Conservation (phyloP, 1,140 invertebrate species). For the Pogonomyrmex barbatus region DNA sequence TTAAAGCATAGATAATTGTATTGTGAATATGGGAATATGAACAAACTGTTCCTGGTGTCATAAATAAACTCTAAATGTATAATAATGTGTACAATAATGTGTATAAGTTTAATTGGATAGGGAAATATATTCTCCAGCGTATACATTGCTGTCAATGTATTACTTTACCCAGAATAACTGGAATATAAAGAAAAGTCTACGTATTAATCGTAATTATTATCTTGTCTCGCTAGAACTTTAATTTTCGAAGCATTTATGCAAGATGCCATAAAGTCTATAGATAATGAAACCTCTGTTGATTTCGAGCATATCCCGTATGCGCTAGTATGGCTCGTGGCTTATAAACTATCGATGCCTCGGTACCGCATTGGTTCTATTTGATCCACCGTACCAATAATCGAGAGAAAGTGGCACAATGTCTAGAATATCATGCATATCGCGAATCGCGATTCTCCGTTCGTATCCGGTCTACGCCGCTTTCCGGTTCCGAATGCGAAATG, state of each 20-base stretch:
- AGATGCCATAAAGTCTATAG: not conserved
- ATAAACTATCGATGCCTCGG: not conserved
- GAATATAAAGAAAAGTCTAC: not conserved
- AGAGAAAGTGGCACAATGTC: conserved; percentile 20
- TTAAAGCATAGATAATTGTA: not conserved
- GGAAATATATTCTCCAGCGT: not conserved
- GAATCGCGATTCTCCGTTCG: not conserved
- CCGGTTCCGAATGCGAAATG: conserved; percentile 10
- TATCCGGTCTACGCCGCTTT: conserved; percentile 14
- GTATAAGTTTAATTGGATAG: not conserved
- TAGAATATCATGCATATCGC: conserved; percentile 5
- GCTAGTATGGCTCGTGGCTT: not conserved
- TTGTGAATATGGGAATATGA: not conserved
- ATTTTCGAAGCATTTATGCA: not conserved
- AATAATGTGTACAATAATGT: too few relatives aligned
- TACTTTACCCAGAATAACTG: not conserved
- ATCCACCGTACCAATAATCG: not conserved
- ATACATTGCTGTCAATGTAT: not conserved
- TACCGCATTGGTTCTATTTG: not conserved
- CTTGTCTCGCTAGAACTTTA: not conserved
- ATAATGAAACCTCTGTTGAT: not conserved
- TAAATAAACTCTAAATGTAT: not conserved
- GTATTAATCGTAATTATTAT: not conserved
- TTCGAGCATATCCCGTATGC: not conserved
- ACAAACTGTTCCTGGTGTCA: not conserved